phyloP scores from a whole-genome alignment of 2,888 invertebrate species.

The Diploptera punctata region DNA sequence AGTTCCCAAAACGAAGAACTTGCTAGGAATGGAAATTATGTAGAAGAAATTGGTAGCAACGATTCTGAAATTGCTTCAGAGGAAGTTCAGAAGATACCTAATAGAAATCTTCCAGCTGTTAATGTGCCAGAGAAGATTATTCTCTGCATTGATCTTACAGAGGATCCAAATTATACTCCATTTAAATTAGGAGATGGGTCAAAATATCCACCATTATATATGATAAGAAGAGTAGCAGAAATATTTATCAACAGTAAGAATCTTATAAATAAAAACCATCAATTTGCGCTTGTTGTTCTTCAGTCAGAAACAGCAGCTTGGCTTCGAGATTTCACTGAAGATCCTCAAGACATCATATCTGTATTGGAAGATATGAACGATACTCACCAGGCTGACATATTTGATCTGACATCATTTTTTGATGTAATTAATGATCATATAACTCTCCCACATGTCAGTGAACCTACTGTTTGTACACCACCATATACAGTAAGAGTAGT shows the following conservation, averaged over 20 bases:
- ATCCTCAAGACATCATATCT: conserved; percentile 63
- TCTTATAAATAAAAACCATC: conserved; percentile 64
- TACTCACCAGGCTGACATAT: conserved; percentile 60
- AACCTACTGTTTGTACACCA: conserved; percentile 56
- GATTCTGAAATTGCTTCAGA: conserved; percentile 19
- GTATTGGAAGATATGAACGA: conserved; percentile 63
- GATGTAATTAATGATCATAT: conserved; percentile 61
- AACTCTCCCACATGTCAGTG: conserved; percentile 57
- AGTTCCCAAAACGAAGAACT: conserved; percentile 30
- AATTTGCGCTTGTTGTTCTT: conserved; percentile 67
- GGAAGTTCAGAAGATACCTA: conserved; percentile 34
- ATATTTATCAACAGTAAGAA: conserved; percentile 68
- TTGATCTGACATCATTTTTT: conserved; percentile 64
- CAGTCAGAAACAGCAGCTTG: conserved; percentile 61
- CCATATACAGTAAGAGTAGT: conserved; percentile 67
- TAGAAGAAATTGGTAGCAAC: conserved; percentile 18
- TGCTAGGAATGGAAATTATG: conserved; percentile 9
- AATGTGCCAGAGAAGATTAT: conserved; percentile 69
- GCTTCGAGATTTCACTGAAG: conserved; percentile 68
- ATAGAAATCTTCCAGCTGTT: conserved; percentile 44
- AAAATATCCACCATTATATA: conserved; percentile 63
- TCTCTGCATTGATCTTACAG: conserved; percentile 67
- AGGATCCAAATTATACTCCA: conserved; percentile 62
- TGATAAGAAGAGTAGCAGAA: conserved; percentile 68
- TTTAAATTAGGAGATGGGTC: conserved; percentile 63